Evolutionary conservation across 2,888 invertebrate species (phyloP), one percentile per base, ranked within the genome.

Genomic region (Erannis defoliaria): DNA sequence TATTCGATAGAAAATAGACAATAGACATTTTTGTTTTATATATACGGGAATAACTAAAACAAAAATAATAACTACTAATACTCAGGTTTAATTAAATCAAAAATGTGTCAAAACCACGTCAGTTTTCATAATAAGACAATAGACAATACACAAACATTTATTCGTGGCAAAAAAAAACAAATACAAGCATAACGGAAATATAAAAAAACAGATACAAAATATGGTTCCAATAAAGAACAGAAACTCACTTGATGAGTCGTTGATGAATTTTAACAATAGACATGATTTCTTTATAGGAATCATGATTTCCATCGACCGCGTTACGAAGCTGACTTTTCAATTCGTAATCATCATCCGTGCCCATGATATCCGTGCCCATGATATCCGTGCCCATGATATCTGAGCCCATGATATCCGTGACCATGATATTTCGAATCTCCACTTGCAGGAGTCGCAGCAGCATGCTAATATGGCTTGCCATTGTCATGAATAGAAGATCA

Each of bases 401-500:
- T 9, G 29, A 10, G 18, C 31, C 19, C 31, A 46, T 33, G 12
- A n/a, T n/a, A n/a, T n/a, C n/a, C n/a, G n/a, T n/a, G n/a, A n/a
- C n/a, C n/a, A n/a, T n/a, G n/a, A 33, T 46, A 1, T 73, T 73
- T 1, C 86, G 82, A 59, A 90, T 85, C 67, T 82, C 82, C 19
- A 85, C 70, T 73, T 89, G 88, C 48, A 90, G 68, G 1, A 88
- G 64, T 6, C 83, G 80, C 10, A 90, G 61, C 10, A 90, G 73
- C 88, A 90, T 85, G 64, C 86, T 82, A 46, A 90, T 89, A 64
- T 90, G 88, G 49, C 85, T 89, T 0, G 89, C 80, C 88, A 90
- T 88, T 1, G 86, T 85, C 75, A 86, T 85, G 65, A 90, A 89
- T 16, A 89, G 70, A 23, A 89, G 72, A 60, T 90, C 90, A 0